These are phyloP conservation scores for Hypsibius dujardini DNA, from an alignment of 1,140 invertebrate genomes.

Conservation along the genomic window DNA sequence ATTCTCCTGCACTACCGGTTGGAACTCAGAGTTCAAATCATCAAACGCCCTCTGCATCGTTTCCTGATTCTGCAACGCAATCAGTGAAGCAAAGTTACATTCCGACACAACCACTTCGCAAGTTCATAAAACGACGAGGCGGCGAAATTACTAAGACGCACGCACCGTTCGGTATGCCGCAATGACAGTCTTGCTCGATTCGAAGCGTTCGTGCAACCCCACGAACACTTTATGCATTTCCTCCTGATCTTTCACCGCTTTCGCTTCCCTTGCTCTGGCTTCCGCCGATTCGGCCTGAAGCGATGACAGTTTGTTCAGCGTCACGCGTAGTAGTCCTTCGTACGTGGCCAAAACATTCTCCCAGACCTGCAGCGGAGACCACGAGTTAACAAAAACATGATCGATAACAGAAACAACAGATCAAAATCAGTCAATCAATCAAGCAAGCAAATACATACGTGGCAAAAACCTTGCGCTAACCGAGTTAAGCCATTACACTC, in stretches of 20 bases:
- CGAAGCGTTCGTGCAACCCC: slow-evolving; percentile 1
- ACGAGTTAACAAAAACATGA: not conserved
- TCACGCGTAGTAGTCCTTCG: not conserved
- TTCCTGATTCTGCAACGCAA: slow-evolving; percentile 1
- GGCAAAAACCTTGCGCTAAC: no score
- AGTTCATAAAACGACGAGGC: no score
- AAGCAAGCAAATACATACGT: no score
- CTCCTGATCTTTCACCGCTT: not conserved
- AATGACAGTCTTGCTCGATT: slow-evolving; percentile 9
- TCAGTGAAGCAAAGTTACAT: not conserved
- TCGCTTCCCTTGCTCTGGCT: not conserved
- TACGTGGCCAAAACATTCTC: slow-evolving; percentile 14
- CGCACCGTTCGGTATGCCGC: not conserved
- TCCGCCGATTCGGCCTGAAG: not conserved
- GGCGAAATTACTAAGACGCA: not conserved
- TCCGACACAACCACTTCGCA: no score
- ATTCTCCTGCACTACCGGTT: not conserved
- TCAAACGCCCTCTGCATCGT: slow-evolving; percentile 1
- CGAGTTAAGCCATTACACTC: no score
- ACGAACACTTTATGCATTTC: slow-evolving; percentile 12
- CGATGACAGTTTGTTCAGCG: not conserved
- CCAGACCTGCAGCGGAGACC: not conserved
- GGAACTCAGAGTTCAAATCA: not conserved
- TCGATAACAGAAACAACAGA: not conserved
- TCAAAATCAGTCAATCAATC: not conserved